A percentile compares a stretch with the other conserved stretches of the same genome.
phyloP scores from a whole-genome alignment of 2,113 vertebrate genomes.

The Psilopogon haemacephalus region DNA sequence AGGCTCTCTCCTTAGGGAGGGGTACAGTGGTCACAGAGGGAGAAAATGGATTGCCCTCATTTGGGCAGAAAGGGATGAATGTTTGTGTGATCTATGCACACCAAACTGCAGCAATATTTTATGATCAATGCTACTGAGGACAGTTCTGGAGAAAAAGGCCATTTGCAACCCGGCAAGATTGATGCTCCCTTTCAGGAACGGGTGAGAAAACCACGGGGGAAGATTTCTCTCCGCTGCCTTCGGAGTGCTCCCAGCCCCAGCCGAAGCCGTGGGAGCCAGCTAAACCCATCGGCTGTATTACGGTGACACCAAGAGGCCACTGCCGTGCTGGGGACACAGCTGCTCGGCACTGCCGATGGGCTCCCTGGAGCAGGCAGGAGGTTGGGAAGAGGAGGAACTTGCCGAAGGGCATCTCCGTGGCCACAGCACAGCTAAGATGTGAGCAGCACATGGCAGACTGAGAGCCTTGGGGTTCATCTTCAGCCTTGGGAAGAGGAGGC shows the following conservation, averaged over 20 bases:
- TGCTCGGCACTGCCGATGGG: neutral
- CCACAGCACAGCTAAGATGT: neutral
- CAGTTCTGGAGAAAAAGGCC: neutral
- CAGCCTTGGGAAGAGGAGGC: too few relatives aligned
- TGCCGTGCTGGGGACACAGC: neutral
- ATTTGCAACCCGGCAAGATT: neutral
- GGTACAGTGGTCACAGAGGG: neutral
- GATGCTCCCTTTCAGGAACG: neutral
- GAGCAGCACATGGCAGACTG: neutral
- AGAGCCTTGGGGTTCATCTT: too few relatives aligned
- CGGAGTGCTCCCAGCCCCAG: neutral
- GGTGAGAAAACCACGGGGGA: neutral
- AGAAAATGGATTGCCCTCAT: neutral
- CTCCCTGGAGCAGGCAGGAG: neutral
- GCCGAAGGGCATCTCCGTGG: neutral
- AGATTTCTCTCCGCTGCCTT: neutral
- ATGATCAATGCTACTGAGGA: neutral
- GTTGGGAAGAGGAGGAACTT: neutral
- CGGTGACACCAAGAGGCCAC: constrained; percentile 19
- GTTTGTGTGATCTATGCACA: neutral
- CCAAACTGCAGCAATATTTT: neutral
- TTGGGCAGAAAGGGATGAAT: neutral
- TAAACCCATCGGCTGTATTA: neutral
- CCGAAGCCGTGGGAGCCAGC: neutral
- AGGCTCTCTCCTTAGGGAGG: neutral